phyloP scores from a whole-genome alignment of 2,888 invertebrate species.

The Polyommatus iphigenia region DNA sequence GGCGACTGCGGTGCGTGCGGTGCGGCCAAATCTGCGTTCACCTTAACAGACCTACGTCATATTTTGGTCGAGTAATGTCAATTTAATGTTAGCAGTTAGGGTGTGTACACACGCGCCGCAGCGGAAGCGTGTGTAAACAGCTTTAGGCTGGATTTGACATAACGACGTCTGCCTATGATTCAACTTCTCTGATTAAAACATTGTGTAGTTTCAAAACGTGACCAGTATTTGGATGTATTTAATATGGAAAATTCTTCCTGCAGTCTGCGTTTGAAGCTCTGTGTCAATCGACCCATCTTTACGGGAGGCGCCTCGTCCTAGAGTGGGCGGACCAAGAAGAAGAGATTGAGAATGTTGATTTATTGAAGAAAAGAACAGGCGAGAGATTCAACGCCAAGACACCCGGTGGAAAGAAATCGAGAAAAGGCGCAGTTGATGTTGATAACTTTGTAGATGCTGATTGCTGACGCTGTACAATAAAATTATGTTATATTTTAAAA shows the following conservation, averaged over 20 bases:
- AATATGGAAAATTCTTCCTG: conserved; percentile 47
- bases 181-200: neutral
- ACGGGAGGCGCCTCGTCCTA: conserved; percentile 94
- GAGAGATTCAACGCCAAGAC: conserved; percentile 69
- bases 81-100: too few relatives aligned
- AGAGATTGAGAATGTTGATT: conserved; percentile 85
- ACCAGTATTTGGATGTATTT: neutral
- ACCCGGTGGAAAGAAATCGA: conserved; percentile 72
- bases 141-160: too few relatives aligned
- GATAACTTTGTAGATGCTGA: conserved; percentile 69
- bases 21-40: too few relatives aligned
- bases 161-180: too few relatives aligned
- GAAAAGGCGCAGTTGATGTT: conserved; percentile 69
- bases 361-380: conserved; percentile 92
- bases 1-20: too few relatives aligned
- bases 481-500: conserved; percentile 33
- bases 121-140: too few relatives aligned
- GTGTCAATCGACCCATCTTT: conserved; percentile 98
- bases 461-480: conserved; percentile 47
- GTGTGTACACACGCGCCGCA: too few relatives aligned
- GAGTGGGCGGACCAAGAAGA: conserved; percentile 94
- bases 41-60: too few relatives aligned
- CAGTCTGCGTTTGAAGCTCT: conserved; percentile 95
- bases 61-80: too few relatives aligned
- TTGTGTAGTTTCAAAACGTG: neutral